A percentile compares a stretch with the other conserved stretches of the same genome.
Conservation (phyloP, 2,113 vertebrate genomes). For the Rhynchopsitta pachyrhyncha region DNA sequence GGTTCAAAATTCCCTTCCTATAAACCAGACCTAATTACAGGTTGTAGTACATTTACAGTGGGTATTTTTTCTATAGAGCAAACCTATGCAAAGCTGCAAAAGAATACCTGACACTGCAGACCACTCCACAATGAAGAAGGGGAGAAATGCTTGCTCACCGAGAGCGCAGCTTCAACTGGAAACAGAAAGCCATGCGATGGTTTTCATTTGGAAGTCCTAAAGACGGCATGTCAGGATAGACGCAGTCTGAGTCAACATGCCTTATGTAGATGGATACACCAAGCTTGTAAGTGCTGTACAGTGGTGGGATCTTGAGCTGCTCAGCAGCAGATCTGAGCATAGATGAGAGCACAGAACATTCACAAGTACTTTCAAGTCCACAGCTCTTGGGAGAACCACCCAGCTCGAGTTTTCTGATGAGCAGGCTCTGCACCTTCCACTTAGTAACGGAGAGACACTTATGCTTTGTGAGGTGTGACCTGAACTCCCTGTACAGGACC, state of each 20-base stretch:
- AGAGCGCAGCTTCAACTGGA: neutral
- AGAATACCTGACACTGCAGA: neutral
- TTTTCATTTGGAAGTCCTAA: neutral
- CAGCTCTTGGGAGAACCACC: neutral
- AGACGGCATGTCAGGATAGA: neutral
- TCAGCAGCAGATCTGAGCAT: neutral
- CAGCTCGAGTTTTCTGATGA: neutral
- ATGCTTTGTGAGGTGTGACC: neutral
- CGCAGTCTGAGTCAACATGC: neutral
- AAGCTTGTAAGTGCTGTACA: neutral
- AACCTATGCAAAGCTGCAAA: neutral
- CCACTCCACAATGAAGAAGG: neutral
- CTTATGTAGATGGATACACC: neutral
- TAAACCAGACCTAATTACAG: neutral
- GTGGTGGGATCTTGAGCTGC: neutral
- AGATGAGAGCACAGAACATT: neutral
- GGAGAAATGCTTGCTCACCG: neutral
- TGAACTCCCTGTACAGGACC: no score
- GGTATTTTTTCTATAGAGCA: neutral
- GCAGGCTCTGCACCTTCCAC: neutral
- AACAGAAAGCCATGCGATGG: neutral
- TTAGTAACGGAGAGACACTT: neutral
- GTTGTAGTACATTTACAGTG: neutral
- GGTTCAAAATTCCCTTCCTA: neutral
- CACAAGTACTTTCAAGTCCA: neutral